These are phyloP conservation scores for Eupithecia dodoneata DNA, from an alignment of 2,888 invertebrate species.

Conservation along the genomic window DNA sequence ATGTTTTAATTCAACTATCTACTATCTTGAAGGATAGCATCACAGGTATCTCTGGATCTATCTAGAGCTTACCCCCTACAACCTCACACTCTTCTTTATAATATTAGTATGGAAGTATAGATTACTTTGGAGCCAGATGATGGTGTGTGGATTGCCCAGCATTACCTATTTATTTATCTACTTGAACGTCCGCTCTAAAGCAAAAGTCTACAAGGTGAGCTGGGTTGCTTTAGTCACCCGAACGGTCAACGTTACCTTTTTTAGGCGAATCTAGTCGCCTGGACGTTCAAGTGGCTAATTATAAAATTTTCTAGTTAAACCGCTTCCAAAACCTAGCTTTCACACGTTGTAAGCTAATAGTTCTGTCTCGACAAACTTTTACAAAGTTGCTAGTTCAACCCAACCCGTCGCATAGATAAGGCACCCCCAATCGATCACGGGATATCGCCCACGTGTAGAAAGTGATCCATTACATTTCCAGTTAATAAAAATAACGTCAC, in stretches of 20 bases:
- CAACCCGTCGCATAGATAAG: conserved; percentile 23
- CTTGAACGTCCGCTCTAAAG: too few species aligned
- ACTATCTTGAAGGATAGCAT: too few species aligned
- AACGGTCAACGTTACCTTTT: too few species aligned
- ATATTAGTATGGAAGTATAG: too few species aligned
- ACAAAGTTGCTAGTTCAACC: conserved; percentile 20
- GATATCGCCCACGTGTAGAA: conserved; percentile 56
- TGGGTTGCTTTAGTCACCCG: too few species aligned
- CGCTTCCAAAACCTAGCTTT: neutral
- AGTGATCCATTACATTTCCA: conserved; percentile 70
- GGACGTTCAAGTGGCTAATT: neutral
- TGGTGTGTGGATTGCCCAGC: neutral
- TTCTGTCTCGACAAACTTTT: neutral
- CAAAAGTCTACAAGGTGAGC: too few species aligned
- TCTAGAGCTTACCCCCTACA: too few species aligned
- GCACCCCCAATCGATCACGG: conserved; percentile 60
- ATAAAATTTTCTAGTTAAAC: neutral
- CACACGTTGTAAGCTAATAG: neutral
- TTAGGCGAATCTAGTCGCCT: too few species aligned
- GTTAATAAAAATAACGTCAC: conserved; percentile 70
- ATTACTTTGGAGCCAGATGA: neutral
- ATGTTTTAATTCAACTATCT: too few species aligned
- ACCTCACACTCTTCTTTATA: too few species aligned
- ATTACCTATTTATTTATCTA: neutral
- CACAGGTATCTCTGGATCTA: too few species aligned